Conservation (phyloP, 2,113 vertebrate genomes). For the Oreocharis arfaki region DNA sequence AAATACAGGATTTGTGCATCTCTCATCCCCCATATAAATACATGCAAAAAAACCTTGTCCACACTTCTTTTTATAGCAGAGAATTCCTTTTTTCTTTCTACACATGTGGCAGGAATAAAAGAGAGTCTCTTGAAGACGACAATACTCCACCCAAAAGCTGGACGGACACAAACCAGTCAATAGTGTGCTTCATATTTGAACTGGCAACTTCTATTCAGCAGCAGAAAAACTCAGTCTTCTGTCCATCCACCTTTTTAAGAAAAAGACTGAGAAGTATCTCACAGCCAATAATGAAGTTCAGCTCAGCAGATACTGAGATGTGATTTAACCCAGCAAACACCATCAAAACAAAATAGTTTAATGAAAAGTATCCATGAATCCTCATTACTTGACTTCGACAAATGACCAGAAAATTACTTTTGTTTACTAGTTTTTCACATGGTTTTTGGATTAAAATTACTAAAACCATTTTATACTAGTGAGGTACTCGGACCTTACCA, state of each 20-base stretch:
- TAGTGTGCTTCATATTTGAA: neutral
- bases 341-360: neutral
- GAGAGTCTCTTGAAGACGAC: neutral
- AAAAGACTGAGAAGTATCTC: neutral
- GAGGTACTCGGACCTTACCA: conserved; percentile 74
- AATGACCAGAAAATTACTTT: neutral
- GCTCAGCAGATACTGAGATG: neutral
- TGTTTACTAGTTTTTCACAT: neutral
- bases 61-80: neutral
- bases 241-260: neutral
- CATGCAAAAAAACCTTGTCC: neutral
- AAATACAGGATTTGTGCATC: neutral
- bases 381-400: neutral
- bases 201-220: neutral
- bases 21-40: neutral
- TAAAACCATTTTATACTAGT: neutral
- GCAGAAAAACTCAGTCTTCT: neutral
- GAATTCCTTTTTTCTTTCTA: neutral
- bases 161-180: neutral
- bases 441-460: neutral
- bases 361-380: neutral
- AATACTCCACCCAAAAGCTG: neutral
- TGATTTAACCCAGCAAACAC: neutral
- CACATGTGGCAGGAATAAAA: neutral
- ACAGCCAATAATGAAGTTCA: neutral